Percentiles rank a stretch among this genome's conserved stretches.
These are phyloP conservation scores for Chironomus striatipennis DNA, from an alignment of 1,140 invertebrate species.

Conservation along the genomic window DNA sequence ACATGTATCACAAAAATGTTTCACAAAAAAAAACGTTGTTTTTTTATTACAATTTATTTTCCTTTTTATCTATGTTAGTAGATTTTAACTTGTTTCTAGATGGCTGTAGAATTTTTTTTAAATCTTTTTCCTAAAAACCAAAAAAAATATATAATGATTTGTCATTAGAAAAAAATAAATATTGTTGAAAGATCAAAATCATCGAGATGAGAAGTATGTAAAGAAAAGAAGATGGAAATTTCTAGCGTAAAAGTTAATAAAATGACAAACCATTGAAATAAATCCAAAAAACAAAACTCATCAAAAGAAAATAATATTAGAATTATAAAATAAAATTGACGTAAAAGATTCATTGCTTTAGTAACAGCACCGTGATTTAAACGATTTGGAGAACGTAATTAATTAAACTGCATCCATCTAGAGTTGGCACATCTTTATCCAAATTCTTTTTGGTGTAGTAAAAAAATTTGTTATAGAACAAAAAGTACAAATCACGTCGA, in stretches of 20 bases:
- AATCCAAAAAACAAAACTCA: neutral
- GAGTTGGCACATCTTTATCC: neutral
- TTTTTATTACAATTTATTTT: slow-evolving; percentile 2
- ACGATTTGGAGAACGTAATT: neutral
- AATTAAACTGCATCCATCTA: neutral
- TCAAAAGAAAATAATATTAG: neutral
- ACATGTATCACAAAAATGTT: slow-evolving; percentile 1
- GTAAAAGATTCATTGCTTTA: neutral
- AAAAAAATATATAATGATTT: neutral
- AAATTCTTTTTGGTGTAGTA: neutral
- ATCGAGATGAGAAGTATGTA: neutral
- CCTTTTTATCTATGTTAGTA: neutral
- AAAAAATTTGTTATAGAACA: neutral
- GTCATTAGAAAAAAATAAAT: neutral
- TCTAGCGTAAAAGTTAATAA: neutral
- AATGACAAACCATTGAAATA: neutral
- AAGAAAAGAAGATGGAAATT: no score
- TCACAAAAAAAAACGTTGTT: neutral
- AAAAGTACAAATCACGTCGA: neutral
- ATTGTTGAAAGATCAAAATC: neutral
- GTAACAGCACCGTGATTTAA: neutral
- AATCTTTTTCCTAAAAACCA: neutral
- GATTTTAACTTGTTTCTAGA: neutral
- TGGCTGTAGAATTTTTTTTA: neutral
- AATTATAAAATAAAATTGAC: neutral